phyloP scores from a whole-genome alignment of 2,797 vertebrate species.

The Crocidura indochinensis region DNA sequence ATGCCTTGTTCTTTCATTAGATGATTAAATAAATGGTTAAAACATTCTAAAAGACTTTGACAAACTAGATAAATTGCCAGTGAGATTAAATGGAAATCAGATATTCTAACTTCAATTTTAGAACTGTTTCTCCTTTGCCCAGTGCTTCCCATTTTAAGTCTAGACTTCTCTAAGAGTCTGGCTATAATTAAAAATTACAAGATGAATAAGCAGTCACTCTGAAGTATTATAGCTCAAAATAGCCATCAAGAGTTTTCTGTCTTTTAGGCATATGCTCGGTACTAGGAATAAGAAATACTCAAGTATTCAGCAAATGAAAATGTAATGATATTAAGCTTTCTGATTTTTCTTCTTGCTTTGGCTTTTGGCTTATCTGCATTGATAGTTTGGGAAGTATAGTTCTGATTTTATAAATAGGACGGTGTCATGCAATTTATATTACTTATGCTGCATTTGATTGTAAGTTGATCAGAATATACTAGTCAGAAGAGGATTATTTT shows the following conservation, averaged over 20 bases:
- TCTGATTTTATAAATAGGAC: neutral
- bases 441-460: neutral
- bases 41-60: neutral
- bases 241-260: neutral
- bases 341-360: neutral
- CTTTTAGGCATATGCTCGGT: neutral
- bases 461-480: neutral
- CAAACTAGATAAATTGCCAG: neutral
- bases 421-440: neutral
- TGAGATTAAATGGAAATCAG: neutral
- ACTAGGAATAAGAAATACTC: neutral
- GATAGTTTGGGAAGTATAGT: neutral
- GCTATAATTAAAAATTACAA: neutral
- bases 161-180: constrained; percentile 4
- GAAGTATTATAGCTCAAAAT: neutral
- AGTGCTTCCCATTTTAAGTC: neutral
- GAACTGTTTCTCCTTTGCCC: neutral
- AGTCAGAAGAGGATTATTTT: neutral
- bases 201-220: neutral
- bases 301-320: neutral
- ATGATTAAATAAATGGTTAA: neutral
- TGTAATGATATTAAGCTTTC: neutral
- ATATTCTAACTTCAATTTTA: neutral
- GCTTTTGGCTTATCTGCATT: neutral
- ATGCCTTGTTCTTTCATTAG: neutral